phyloP scores from a whole-genome alignment of 2,113 vertebrate genomes.

The Myotis brandtii region DNA sequence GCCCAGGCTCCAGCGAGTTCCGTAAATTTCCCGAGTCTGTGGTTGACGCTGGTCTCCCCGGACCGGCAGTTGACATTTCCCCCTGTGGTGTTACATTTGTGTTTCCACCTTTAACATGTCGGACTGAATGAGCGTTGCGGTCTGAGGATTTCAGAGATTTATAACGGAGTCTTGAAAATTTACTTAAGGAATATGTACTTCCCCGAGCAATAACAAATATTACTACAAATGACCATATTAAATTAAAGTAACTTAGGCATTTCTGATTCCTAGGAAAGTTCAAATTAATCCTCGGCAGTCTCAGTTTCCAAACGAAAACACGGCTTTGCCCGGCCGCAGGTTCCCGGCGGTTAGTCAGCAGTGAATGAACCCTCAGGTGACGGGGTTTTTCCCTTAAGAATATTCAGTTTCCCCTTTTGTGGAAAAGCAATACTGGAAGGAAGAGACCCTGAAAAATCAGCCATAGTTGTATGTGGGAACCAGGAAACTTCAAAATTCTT shows the following conservation, averaged over 20 bases:
- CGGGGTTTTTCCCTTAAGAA: slow-evolving; percentile 32
- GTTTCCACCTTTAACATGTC: slow-evolving; percentile 73
- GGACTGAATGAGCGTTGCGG: slow-evolving; percentile 76
- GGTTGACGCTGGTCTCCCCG: slow-evolving; percentile 76
- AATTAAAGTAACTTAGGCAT: slow-evolving; percentile 77
- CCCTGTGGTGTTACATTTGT: slow-evolving; percentile 65
- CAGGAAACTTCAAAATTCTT: neutral
- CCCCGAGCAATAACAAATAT: slow-evolving; percentile 80
- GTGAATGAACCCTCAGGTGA: slow-evolving; percentile 49
- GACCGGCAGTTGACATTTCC: slow-evolving; percentile 81
- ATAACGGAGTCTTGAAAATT: slow-evolving; percentile 81
- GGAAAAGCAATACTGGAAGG: slow-evolving; percentile 42
- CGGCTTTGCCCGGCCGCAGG: slow-evolving; percentile 59
- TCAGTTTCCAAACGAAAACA: slow-evolving; percentile 80
- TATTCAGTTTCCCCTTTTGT: slow-evolving; percentile 37
- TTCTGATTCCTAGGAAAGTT: slow-evolving; percentile 80
- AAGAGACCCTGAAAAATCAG: slow-evolving; percentile 54
- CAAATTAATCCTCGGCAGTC: slow-evolving; percentile 72
- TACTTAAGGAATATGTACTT: slow-evolving; percentile 84
- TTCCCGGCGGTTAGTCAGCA: slow-evolving; percentile 72
- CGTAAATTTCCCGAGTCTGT: slow-evolving; percentile 81
- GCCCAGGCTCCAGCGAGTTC: slow-evolving; percentile 68
- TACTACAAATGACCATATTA: slow-evolving; percentile 74
- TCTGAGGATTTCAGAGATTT: slow-evolving; percentile 85
- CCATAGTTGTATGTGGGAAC: neutral